Conservation (phyloP, 2,113 vertebrate species). For the Puntigrus tetrazona region DNA sequence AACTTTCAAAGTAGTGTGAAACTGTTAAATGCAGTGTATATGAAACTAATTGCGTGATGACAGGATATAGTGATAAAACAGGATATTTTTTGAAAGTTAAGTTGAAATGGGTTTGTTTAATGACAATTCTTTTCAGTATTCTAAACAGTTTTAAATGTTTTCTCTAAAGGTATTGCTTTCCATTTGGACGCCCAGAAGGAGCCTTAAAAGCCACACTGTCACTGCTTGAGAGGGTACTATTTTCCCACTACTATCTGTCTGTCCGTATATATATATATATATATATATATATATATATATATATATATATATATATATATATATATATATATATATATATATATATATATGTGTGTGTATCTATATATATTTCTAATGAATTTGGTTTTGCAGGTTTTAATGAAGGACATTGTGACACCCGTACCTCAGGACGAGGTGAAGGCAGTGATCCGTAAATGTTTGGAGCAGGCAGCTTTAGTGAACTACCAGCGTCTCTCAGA, state of each 20-base stretch:
- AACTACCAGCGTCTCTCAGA: slow-evolving; percentile 98
- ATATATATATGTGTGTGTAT: too few species aligned
- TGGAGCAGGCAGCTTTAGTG: slow-evolving; percentile 95
- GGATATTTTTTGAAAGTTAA: background rate
- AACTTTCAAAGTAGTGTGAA: background rate
- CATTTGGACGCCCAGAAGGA: slow-evolving; percentile 97
- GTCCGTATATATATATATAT: too few species aligned
- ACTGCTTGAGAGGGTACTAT: slow-evolving; percentile 88
- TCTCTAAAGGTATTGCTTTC: slow-evolving; percentile 92
- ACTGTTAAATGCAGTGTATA: background rate
- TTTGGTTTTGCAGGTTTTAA: slow-evolving; percentile 83
- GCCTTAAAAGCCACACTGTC: slow-evolving; percentile 96
- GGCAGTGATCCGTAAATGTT: slow-evolving; percentile 93
- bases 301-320: too few species aligned
- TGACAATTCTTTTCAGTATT: background rate
- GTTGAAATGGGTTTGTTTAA: background rate
- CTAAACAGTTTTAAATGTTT: background rate
- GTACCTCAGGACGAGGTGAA: slow-evolving; percentile 97
- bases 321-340: too few species aligned
- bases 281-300: too few species aligned
- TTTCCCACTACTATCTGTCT: too few species aligned
- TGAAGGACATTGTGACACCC: slow-evolving; percentile 97
- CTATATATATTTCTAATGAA: too few species aligned
- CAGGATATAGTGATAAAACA: background rate
- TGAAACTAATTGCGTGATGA: background rate